Percentiles rank a stretch among this genome's conserved stretches.
Conservation (phyloP, 2,113 vertebrate species). For the Montifringilla adamsi region DNA sequence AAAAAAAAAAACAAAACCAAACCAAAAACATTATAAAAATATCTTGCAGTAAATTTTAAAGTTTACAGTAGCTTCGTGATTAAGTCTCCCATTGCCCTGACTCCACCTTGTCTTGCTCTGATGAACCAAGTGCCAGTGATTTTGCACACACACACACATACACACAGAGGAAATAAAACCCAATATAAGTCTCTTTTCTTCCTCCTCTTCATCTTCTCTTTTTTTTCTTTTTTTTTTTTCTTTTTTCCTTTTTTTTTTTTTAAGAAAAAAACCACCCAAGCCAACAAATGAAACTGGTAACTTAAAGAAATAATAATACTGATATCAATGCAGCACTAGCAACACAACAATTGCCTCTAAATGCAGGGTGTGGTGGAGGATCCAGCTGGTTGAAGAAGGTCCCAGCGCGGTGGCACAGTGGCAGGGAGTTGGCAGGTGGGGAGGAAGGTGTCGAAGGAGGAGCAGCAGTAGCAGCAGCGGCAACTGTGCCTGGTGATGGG, state of each 20-base stretch:
- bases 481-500: slow-evolving; percentile 46
- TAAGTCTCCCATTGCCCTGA: slow-evolving; percentile 62
- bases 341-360: slow-evolving; percentile 70
- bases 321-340: slow-evolving; percentile 71
- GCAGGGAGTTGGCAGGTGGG: slow-evolving; percentile 39
- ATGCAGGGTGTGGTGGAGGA: slow-evolving; percentile 62
- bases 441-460: slow-evolving; percentile 33
- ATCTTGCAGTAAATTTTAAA: slow-evolving; percentile 86
- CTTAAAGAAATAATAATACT: slow-evolving; percentile 71
- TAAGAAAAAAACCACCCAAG: slow-evolving; percentile 47
- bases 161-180: slow-evolving; percentile 47
- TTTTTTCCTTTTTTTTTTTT: background rate
- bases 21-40: slow-evolving; percentile 90
- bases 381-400: slow-evolving; percentile 65
- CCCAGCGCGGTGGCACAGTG: slow-evolving; percentile 53
- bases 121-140: slow-evolving; percentile 67
- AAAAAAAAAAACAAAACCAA: background rate
- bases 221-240: background rate
- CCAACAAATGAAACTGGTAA: slow-evolving; percentile 67
- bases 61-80: slow-evolving; percentile 81
- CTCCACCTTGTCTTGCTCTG: slow-evolving; percentile 64
- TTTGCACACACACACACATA: slow-evolving; percentile 57
- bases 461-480: slow-evolving; percentile 45
- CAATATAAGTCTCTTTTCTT: slow-evolving; percentile 54
- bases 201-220: slow-evolving; percentile 35